Base-by-base conservation (phyloP, 2,888 invertebrate species). In the Hemaris fuciformis region DNA sequence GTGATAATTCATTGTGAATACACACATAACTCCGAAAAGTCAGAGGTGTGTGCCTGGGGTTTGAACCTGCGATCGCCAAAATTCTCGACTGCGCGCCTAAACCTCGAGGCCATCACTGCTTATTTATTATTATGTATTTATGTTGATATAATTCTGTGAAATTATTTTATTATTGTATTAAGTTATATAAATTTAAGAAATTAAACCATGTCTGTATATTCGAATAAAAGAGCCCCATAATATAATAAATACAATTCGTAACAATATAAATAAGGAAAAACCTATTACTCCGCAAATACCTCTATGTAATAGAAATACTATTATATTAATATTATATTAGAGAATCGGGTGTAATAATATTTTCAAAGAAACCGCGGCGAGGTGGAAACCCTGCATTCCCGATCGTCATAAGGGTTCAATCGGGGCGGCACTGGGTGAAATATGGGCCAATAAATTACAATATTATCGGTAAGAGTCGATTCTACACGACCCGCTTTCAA, bases 381-480 rank as follows among this genome's bases (percentile, higher is more conserved):
- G 22, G 20, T 57, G 56, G 59, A 56, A 63, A 67, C 63, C 64
- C 61, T 69, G 64, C 69, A 66, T 67, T 69, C 60, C 18, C 22
- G 73, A 73, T 78, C 78, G 76, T 81, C 84, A 79, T 74, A 70
- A 77, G 76, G 77, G 77, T 79, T 81, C 76, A 77, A 43, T 66
- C 71, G 73, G 78, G 79, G 73, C 70, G 75, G 66, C 66, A 73
- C 75, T 69, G 73, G 66, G 77, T 83, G 84, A 85, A 81, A 82
- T 86, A 86, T 85, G 76, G 76, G 63, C 72, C 80, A 76, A 85
- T 86, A 86, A 85, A 86, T 86, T 80, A 83, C 75, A 75, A 75
- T 74, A 80, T 82, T 83, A 85, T 84, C 80, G 78, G 81, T 77
- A 75, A 72, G 73, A 71, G 71, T 78, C 80, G 76, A 78, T 81